phyloP scores from a whole-genome alignment of 1,140 invertebrate genomes.

The Neodiprion lecontei region DNA sequence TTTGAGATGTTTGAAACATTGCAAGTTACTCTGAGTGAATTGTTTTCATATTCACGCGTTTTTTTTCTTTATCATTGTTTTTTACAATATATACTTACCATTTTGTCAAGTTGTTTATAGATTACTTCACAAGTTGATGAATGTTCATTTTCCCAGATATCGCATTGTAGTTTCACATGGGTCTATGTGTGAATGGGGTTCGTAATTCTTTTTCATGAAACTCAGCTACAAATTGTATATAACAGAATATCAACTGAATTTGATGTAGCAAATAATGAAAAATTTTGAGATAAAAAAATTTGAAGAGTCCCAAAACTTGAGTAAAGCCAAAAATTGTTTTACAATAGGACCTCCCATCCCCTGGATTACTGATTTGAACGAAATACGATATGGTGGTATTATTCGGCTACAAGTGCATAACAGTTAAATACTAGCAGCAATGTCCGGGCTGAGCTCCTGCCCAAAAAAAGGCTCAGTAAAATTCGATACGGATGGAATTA shows the following conservation, averaged over 20 bases:
- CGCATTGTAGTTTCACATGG: constrained; percentile 48
- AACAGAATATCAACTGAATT: neutral
- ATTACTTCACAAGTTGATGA: constrained; percentile 36
- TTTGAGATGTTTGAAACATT: constrained; percentile 4
- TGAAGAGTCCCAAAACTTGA: too few relatives aligned
- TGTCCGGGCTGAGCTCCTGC: too few relatives aligned
- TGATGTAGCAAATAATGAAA: too few relatives aligned
- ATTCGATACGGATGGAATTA: too few relatives aligned
- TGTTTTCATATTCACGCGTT: neutral
- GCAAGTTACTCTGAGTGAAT: neutral
- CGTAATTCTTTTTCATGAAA: constrained; percentile 35
- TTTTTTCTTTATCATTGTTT: constrained; percentile 27
- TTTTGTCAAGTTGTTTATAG: constrained; percentile 37
- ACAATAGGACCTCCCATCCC: too few relatives aligned
- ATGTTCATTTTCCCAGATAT: constrained; percentile 42
- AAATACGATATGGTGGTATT: too few relatives aligned
- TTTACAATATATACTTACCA: constrained; percentile 22
- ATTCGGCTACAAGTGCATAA: too few relatives aligned
- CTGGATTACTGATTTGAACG: too few relatives aligned
- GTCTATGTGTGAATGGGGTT: constrained; percentile 41
- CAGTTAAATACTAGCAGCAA: too few relatives aligned
- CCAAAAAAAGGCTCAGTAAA: too few relatives aligned
- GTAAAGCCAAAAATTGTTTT: too few relatives aligned
- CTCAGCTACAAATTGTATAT: neutral
- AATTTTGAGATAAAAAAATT: too few relatives aligned